Percentiles rank a stretch among this genome's conserved stretches.
Conservation (phyloP, 1,140 invertebrate genomes). For the Zaprionus nigranus region DNA sequence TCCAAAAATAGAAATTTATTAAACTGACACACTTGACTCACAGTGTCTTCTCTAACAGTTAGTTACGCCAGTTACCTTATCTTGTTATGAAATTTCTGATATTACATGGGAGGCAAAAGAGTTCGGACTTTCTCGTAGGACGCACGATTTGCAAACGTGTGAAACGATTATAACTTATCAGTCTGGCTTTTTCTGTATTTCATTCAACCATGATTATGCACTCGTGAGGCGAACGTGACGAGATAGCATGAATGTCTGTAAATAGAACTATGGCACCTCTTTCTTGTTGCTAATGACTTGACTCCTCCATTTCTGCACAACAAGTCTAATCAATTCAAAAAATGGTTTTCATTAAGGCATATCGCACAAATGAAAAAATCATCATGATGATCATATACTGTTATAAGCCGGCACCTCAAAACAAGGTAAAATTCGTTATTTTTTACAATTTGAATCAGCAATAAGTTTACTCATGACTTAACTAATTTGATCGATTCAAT, state of each 20-base stretch:
- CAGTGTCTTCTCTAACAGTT: not conserved
- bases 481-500: too few relatives aligned
- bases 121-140: not conserved
- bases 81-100: not conserved
- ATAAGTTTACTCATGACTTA: not conserved
- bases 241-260: not conserved
- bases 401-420: not conserved
- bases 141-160: too few relatives aligned
- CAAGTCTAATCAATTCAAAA: not conserved
- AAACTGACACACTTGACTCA: not conserved
- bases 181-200: not conserved
- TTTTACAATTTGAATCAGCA: not conserved
- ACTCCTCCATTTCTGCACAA: not conserved
- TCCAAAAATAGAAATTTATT: not conserved
- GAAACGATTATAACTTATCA: too few relatives aligned
- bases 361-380: not conserved
- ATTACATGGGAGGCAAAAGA: slow-evolving; percentile 21
- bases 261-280: too few relatives aligned
- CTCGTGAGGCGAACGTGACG: not conserved
- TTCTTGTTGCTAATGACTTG: not conserved
- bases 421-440: not conserved
- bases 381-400: not conserved
- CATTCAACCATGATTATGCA: not conserved
- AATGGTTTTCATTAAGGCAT: not conserved
- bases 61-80: not conserved